Percentiles rank a stretch among this genome's conserved stretches.
These are phyloP conservation scores for Eleutherodactylus coqui DNA, from an alignment of 2,797 vertebrate genomes.

Conservation along the genomic window DNA sequence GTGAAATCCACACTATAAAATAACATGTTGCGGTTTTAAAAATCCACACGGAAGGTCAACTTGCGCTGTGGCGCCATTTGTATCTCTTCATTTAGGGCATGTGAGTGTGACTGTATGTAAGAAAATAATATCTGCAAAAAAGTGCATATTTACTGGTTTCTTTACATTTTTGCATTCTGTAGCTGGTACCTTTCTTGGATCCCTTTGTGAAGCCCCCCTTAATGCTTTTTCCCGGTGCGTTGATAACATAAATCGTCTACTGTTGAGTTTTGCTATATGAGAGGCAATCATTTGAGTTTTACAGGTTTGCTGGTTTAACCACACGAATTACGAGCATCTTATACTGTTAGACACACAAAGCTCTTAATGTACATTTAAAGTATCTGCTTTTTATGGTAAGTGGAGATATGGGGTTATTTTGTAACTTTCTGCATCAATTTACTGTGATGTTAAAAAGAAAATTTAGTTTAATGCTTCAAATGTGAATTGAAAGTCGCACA, in stretches of 20 bases:
- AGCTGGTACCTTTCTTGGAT: not conserved
- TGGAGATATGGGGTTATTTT: slow-evolving; percentile 3
- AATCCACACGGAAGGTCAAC: too few species aligned
- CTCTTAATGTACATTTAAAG: slow-evolving; percentile 7
- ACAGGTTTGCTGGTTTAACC: not conserved
- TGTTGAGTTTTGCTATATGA: not conserved
- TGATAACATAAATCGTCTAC: not conserved
- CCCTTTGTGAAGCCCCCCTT: not conserved
- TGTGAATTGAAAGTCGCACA: not conserved
- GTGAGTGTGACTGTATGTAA: too few species aligned
- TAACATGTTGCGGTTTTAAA: too few species aligned
- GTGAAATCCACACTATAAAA: too few species aligned
- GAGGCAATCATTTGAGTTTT: not conserved
- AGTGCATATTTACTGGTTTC: too few species aligned
- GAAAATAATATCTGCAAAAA: too few species aligned
- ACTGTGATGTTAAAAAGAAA: not conserved
- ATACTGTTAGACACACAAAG: not conserved
- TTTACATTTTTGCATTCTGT: not conserved
- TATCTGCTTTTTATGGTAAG: slow-evolving; percentile 8
- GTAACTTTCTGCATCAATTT: not conserved
- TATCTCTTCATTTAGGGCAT: too few species aligned
- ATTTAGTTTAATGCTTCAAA: not conserved
- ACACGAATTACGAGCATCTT: not conserved
- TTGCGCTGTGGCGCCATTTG: too few species aligned
- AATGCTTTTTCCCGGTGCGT: not conserved